A percentile compares a stretch with the other conserved stretches of the same genome.
Evolutionary conservation across 2,888 invertebrate genomes (phyloP).

Genomic region (Rhagonycha fulva): DNA sequence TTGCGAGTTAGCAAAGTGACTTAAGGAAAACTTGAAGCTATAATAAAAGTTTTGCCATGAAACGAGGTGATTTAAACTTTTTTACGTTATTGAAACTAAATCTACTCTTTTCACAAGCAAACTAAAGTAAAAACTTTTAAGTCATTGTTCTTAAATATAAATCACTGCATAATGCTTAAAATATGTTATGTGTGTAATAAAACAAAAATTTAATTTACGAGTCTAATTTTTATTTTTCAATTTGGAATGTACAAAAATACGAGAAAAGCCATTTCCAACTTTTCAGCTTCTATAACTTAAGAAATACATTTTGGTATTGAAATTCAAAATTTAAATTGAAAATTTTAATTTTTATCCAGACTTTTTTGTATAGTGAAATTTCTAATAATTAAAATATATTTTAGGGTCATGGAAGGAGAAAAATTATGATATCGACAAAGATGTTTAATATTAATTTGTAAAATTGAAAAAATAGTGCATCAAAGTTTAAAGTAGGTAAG

Average conservation of each 20-base stretch:
- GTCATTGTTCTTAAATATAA: slow-evolving; percentile 12
- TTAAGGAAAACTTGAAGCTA: slow-evolving; percentile 17
- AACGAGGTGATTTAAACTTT: slow-evolving; percentile 26
- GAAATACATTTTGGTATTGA: background rate
- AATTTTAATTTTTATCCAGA: background rate
- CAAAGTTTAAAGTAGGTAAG: slow-evolving; percentile 11
- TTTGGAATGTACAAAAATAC: background rate
- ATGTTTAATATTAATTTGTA: background rate
- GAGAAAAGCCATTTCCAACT: background rate
- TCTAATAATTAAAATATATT: background rate
- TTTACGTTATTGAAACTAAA: slow-evolving; percentile 22
- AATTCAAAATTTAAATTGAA: background rate
- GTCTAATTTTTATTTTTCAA: background rate
- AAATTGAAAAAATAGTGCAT: slow-evolving; percentile 18
- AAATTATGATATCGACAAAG: background rate
- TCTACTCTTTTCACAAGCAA: slow-evolving; percentile 3
- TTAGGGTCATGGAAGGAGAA: no score
- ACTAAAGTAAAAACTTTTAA: slow-evolving; percentile 10
- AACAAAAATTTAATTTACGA: background rate
- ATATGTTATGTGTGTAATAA: slow-evolving; percentile 4
- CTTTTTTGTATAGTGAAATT: background rate
- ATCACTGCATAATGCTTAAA: slow-evolving; percentile 9
- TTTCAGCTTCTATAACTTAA: background rate
- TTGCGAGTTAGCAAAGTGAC: slow-evolving; percentile 17
- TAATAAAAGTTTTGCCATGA: slow-evolving; percentile 20